Base-by-base conservation (phyloP, 2,113 vertebrate genomes). In the Epinephelus lanceolatus region DNA sequence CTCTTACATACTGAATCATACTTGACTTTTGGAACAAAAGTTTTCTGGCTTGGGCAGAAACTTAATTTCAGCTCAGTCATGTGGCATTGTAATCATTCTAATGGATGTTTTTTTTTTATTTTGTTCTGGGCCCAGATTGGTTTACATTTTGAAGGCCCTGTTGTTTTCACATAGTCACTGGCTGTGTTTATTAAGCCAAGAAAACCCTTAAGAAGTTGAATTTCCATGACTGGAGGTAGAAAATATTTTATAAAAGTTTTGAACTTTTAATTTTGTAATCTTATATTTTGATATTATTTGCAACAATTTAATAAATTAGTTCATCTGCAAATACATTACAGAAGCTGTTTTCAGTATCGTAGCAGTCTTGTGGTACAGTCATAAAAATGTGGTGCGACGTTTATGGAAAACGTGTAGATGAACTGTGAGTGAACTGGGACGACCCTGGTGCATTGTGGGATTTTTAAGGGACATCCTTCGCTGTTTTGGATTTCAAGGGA, bases 401-500 rank as follows among this genome's bases (percentile, higher is more conserved):
- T 30, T 3, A 25, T 9, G 1, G 19, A 68, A 5, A n/a, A 63
- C 12, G 14, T 8, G 5, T 45, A 33, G 52, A 52, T 33, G 0
- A 10, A 10, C 2, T 53, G 4, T 33, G 8, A 15, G 17, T 25
- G 12, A 57, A 3, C 51, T 55, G n/a, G 3, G 15, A 51, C 4
- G 37, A 53, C 56, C 52, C 73, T 40, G 59, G 21, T 71, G 27
- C 37, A 17, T 51, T 52, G 59, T 70, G 57, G 47, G 56, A 61
- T 60, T 69, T 70, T 71, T 51, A 78, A 83, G 47, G 42, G 66
- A 63, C 9, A 1, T 12, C 67, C 10, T 17, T 77, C n/a, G 3
- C 33, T 57, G 15, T 9, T 47, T 25, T 30, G 74, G 3, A 65
- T 74, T 74, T 61, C 77, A 77, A 88, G 76, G 65, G 82, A 82